Percentiles rank a stretch among this genome's conserved stretches.
Conservation (phyloP, 2,888 invertebrate genomes). For the Amphipoea lucens region DNA sequence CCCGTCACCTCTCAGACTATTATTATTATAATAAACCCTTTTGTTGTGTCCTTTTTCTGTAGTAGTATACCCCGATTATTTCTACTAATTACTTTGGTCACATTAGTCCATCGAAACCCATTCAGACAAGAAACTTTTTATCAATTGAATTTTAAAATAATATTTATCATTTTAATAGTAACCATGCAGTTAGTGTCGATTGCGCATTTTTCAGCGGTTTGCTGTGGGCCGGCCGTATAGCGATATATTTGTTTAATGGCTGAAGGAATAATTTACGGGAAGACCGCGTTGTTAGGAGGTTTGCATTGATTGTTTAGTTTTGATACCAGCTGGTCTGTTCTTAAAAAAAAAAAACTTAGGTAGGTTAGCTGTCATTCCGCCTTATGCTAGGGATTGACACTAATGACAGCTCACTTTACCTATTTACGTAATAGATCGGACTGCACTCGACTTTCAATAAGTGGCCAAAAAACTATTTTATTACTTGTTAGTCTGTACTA, state of each 20-base stretch:
- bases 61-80: background rate
- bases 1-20: too few species aligned
- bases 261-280: conserved; percentile 73
- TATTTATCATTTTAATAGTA: conserved; percentile 62
- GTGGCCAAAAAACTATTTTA: background rate
- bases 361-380: background rate
- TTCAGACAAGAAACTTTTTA: background rate
- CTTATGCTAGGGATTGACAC: background rate
- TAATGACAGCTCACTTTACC: background rate
- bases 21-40: background rate
- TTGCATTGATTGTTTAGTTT: conserved; percentile 51
- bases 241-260: conserved; percentile 74
- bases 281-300: conserved; percentile 62
- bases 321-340: conserved; percentile 46
- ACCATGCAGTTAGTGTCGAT: conserved; percentile 56
- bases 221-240: conserved; percentile 64
- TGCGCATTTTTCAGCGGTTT: conserved; percentile 60
- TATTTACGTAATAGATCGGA: background rate
- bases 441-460: background rate
- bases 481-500: background rate
- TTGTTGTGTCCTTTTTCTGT: background rate
- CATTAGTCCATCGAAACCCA: background rate
- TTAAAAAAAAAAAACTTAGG: background rate
- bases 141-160: background rate
- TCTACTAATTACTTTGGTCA: background rate